Percentiles rank a stretch among this genome's conserved stretches.
Evolutionary conservation across 2,888 invertebrate genomes (phyloP).

Genomic region (Himalopsyche kuldschensis): DNA sequence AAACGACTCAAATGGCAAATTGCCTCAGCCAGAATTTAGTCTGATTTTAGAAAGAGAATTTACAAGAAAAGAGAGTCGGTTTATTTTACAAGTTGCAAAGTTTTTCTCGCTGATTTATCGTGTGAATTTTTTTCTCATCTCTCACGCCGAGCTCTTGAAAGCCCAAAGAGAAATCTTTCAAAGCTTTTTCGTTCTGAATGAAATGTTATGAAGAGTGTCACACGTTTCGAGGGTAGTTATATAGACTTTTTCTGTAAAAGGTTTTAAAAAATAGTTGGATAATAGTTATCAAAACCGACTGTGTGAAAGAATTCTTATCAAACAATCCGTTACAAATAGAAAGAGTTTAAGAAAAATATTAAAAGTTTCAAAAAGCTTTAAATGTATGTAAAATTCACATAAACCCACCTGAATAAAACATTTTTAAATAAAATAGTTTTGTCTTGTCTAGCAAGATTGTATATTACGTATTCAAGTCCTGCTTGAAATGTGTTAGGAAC

Average conservation of each 20-base stretch:
- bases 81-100: neutral
- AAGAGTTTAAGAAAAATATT: neutral
- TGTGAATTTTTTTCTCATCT: slow-evolving; percentile 20
- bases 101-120: slow-evolving; percentile 14
- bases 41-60: neutral
- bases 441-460: too few species aligned
- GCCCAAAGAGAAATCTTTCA: neutral
- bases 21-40: neutral
- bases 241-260: neutral
- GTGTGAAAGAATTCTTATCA: neutral
- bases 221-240: neutral
- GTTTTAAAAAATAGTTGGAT: neutral
- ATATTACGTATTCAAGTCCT: too few species aligned
- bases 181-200: neutral
- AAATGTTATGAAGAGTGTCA: neutral
- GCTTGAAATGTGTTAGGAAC: too few species aligned
- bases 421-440: too few species aligned
- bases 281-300: neutral
- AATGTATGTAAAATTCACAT: too few species aligned
- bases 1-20: neutral
- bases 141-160: slow-evolving; percentile 13
- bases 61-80: neutral
- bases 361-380: too few species aligned
- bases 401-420: too few species aligned
- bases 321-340: neutral